Conservation (phyloP, 1,140 invertebrate genomes). For the Heliothis subflexa region DNA sequence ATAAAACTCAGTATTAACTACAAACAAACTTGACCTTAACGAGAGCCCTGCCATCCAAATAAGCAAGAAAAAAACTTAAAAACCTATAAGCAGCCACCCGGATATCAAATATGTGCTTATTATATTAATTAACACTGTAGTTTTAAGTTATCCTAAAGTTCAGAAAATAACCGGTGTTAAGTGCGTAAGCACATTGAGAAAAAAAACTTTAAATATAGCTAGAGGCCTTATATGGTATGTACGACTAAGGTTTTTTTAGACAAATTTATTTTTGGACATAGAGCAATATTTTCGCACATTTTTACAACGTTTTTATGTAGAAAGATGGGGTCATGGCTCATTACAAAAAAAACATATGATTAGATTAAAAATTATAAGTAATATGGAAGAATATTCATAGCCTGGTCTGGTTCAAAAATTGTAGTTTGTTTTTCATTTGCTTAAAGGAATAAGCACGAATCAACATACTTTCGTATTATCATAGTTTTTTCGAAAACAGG, state of each 20-base stretch:
- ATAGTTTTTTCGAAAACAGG: too few relatives aligned
- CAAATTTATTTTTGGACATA: background rate
- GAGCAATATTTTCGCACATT: background rate
- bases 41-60: background rate
- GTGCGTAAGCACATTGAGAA: background rate
- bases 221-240: background rate
- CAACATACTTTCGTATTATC: too few relatives aligned
- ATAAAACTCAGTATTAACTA: too few relatives aligned
- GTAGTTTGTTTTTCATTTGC: too few relatives aligned
- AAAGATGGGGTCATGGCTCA: too few relatives aligned
- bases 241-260: background rate
- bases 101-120: background rate
- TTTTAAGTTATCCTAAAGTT: constrained; percentile 2
- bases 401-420: too few relatives aligned
- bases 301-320: background rate
- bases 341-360: too few relatives aligned
- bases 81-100: background rate
- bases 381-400: too few relatives aligned
- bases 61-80: background rate
- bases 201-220: background rate
- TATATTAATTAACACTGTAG: background rate
- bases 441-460: too few relatives aligned
- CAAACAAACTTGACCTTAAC: too few relatives aligned
- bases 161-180: background rate
- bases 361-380: too few relatives aligned